Conservation (phyloP, 1,140 invertebrate genomes). For the Drosophila pachea region DNA sequence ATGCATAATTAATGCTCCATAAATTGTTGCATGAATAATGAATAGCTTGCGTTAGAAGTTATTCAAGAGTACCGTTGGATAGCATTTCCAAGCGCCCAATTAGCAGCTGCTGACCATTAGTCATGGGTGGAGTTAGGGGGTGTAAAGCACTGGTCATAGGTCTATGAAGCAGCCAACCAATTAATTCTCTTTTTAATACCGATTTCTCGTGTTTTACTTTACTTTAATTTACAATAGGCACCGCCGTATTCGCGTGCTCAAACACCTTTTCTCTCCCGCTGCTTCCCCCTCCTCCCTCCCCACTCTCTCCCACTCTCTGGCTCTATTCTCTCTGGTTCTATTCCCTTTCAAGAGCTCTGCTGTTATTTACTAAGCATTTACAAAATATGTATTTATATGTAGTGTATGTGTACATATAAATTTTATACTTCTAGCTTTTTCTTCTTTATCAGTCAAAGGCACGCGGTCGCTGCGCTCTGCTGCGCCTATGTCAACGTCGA, state of each 20-base stretch:
- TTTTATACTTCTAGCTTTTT: constrained; percentile 51
- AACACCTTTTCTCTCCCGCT: constrained; percentile 4
- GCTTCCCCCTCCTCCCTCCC: constrained; percentile 1
- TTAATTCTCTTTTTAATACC: constrained; percentile 23
- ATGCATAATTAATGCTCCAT: constrained; percentile 56
- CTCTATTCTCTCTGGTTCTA: not conserved
- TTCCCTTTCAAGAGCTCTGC: not conserved
- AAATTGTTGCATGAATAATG: constrained; percentile 51
- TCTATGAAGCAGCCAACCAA: constrained; percentile 12
- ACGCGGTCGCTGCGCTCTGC: constrained; percentile 52
- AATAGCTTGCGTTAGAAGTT: constrained; percentile 44
- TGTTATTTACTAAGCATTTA: constrained; percentile 32
- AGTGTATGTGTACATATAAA: constrained; percentile 3
- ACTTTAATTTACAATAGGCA: constrained; percentile 35
- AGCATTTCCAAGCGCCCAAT: constrained; percentile 32
- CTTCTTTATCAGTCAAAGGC: constrained; percentile 57
- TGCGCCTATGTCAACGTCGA: constrained; percentile 38
- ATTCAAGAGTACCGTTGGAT: constrained; percentile 40
- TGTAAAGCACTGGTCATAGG: not conserved
- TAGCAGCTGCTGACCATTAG: constrained; percentile 26
- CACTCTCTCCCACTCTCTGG: constrained; percentile 7
- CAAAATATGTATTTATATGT: not conserved
- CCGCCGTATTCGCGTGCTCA: constrained; percentile 30
- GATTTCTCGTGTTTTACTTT: constrained; percentile 37
- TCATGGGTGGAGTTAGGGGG: not conserved